A percentile compares a stretch with the other conserved stretches of the same genome.
phyloP scores from a whole-genome alignment of 2,113 vertebrate species.

The Aleadryas rufinucha region DNA sequence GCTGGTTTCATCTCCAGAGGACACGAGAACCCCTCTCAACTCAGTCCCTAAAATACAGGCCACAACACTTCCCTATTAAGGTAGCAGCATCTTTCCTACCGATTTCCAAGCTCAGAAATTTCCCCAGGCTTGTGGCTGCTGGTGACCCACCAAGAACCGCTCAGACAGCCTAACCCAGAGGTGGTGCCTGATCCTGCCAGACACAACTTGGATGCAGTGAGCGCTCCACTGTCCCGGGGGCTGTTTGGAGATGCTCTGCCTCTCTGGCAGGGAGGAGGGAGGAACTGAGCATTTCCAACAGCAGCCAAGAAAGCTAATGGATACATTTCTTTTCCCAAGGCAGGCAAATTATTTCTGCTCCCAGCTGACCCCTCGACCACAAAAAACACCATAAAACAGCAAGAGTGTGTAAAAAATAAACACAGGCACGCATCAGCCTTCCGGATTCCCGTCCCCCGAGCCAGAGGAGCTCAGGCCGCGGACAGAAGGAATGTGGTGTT shows the following conservation, averaged over 20 bases:
- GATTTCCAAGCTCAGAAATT: not conserved
- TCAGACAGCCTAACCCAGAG: not conserved
- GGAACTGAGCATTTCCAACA: slow-evolving; percentile 1
- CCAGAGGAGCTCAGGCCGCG: not conserved
- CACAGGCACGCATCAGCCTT: slow-evolving; percentile 50
- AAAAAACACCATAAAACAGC: slow-evolving; percentile 64
- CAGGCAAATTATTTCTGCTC: slow-evolving; percentile 61
- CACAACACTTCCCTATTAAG: not conserved
- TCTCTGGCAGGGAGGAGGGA: not conserved
- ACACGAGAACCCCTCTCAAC: fast-evolving
- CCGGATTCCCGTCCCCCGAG: not conserved
- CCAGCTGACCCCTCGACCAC: slow-evolving; percentile 49
- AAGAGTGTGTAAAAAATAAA: slow-evolving; percentile 63
- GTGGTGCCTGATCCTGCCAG: not conserved
- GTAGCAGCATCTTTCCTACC: not conserved
- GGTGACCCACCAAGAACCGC: not conserved
- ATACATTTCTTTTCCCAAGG: slow-evolving; percentile 43
- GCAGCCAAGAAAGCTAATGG: slow-evolving; percentile 52
- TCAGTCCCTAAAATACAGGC: not conserved
- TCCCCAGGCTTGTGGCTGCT: not conserved
- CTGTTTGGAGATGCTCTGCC: slow-evolving; percentile 27
- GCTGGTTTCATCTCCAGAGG: not conserved
- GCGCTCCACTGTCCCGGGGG: not conserved
- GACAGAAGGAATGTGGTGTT: slow-evolving; percentile 40
- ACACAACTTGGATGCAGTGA: not conserved